Evolutionary conservation across 1,140 invertebrate species (phyloP).

Genomic region (Asbolus verrucosus): DNA sequence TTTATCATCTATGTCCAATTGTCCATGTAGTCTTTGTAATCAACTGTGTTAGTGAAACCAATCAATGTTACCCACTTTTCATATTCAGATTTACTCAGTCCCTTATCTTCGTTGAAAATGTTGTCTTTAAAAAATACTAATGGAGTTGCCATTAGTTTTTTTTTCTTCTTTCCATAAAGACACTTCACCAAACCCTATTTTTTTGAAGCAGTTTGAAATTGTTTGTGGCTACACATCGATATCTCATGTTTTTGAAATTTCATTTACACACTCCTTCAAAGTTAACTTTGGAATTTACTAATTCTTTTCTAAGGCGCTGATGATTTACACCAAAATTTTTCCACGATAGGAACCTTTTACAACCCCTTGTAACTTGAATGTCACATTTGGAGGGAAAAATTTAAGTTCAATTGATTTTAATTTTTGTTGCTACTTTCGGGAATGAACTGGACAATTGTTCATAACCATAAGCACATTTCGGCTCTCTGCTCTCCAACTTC

Average conservation of each 20-base stretch:
- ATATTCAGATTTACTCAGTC: slow-evolving; percentile 38
- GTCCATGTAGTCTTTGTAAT: too few species aligned
- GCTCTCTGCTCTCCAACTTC: slow-evolving; percentile 59
- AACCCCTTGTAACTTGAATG: slow-evolving; percentile 49
- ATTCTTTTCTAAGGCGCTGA: slow-evolving; percentile 46
- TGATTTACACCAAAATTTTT: slow-evolving; percentile 50
- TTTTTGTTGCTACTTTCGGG: not conserved
- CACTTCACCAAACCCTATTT: slow-evolving; percentile 43
- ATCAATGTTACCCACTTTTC: slow-evolving; percentile 28
- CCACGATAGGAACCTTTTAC: slow-evolving; percentile 50
- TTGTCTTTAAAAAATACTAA: slow-evolving; percentile 38
- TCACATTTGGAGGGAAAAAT: slow-evolving; percentile 8
- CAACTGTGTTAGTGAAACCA: slow-evolving; percentile 38
- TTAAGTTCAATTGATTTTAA: slow-evolving; percentile 7
- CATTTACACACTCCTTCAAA: slow-evolving; percentile 46
- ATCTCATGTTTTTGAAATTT: slow-evolving; percentile 44
- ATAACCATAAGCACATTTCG: slow-evolving; percentile 66
- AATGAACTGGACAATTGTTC: slow-evolving; percentile 61
- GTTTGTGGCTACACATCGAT: slow-evolving; percentile 47
- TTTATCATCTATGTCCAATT: too few species aligned
- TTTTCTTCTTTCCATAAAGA: slow-evolving; percentile 47
- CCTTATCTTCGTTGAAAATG: slow-evolving; percentile 44
- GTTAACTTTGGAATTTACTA: slow-evolving; percentile 45
- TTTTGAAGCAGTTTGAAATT: slow-evolving; percentile 53
- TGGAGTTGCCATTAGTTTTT: slow-evolving; percentile 48